These are phyloP conservation scores for Oncorhynchus kisutch DNA, from an alignment of 2,113 vertebrate genomes.

Conservation along the genomic window DNA sequence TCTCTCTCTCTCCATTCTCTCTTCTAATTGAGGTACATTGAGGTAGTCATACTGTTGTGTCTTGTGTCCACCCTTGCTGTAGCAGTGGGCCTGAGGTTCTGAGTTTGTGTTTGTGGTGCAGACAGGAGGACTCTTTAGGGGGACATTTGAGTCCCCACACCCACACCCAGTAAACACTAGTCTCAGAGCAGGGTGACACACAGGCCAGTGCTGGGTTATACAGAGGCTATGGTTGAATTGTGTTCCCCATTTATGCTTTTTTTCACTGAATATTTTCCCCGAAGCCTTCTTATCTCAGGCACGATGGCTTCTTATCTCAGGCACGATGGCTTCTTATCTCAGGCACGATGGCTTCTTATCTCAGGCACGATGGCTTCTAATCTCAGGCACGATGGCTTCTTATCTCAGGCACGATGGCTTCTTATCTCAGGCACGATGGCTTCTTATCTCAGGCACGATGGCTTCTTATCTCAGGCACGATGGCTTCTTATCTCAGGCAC, in stretches of 20 bases:
- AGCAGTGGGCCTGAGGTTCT: background rate
- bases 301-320: background rate
- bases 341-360: no score
- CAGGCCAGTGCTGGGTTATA: background rate
- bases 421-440: no score
- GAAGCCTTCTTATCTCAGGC: slow-evolving; percentile 17
- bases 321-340: no score
- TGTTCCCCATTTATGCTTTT: background rate
- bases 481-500: no score
- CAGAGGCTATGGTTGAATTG: background rate
- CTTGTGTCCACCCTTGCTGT: background rate
- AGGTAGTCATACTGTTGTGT: background rate
- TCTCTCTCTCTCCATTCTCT: background rate
- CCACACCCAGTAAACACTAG: background rate
- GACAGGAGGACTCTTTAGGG: background rate
- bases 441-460: no score
- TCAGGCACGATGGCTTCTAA: no score
- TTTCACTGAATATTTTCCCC: background rate
- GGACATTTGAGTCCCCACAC: background rate
- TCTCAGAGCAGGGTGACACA: background rate
- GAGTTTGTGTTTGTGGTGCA: background rate
- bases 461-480: no score
- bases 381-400: no score
- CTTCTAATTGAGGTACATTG: background rate
- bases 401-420: no score